phyloP scores from a whole-genome alignment of 1,140 invertebrate genomes.

The Copidosoma floridanum region DNA sequence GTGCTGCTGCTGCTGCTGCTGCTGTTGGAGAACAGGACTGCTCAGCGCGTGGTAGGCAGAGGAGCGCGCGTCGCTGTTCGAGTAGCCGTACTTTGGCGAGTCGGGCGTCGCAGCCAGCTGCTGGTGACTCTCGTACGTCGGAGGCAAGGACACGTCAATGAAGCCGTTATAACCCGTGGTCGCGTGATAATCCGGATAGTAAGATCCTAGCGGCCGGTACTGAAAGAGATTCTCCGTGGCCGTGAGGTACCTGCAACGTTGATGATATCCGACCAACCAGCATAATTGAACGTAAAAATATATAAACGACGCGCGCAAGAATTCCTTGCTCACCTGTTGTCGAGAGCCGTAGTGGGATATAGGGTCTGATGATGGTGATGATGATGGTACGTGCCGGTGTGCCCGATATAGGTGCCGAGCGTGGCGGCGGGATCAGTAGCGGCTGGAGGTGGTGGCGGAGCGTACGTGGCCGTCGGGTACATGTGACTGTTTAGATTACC shows the following conservation, averaged over 20 bases:
- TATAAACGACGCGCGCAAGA: background rate
- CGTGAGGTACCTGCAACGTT: slow-evolving; percentile 59
- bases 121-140: slow-evolving; percentile 59
- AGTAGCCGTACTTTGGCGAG: slow-evolving; percentile 51
- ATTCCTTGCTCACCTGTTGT: slow-evolving; percentile 60
- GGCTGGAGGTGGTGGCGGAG: slow-evolving; percentile 59
- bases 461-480: slow-evolving; percentile 66
- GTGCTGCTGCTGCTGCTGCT: slow-evolving; percentile 17
- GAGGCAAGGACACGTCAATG: slow-evolving; percentile 60
- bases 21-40: slow-evolving; percentile 2
- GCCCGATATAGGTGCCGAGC: slow-evolving; percentile 68
- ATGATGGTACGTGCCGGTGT: slow-evolving; percentile 68
- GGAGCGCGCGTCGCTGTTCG: slow-evolving; percentile 32
- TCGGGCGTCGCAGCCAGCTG: slow-evolving; percentile 46
- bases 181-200: slow-evolving; percentile 76
- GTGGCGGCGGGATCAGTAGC: slow-evolving; percentile 62
- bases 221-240: slow-evolving; percentile 83
- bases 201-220: slow-evolving; percentile 74
- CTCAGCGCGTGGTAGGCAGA: slow-evolving; percentile 1
- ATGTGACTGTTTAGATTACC: slow-evolving; percentile 82
- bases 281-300: background rate
- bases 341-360: slow-evolving; percentile 70
- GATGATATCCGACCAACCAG: background rate
- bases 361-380: slow-evolving; percentile 61
- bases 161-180: slow-evolving; percentile 59